Percentiles rank a stretch among this genome's conserved stretches.
These are phyloP conservation scores for Agriopis leucophaearia DNA, from an alignment of 2,888 invertebrate species.

Conservation along the genomic window DNA sequence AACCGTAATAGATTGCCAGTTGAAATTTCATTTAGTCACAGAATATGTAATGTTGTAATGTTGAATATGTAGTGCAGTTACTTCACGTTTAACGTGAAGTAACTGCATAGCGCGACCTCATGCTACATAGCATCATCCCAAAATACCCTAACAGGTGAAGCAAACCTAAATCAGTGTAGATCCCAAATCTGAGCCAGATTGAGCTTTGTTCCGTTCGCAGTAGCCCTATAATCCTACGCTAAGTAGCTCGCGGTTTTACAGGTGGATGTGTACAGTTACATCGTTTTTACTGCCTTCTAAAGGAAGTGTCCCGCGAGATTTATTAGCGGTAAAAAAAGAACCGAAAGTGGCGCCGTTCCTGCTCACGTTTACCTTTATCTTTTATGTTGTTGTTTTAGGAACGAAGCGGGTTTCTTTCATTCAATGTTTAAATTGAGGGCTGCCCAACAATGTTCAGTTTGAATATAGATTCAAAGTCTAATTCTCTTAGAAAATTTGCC, in stretches of 20 bases:
- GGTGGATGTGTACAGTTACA: slow-evolving; percentile 21
- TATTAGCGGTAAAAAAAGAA: slow-evolving; percentile 32
- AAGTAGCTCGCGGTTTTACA: slow-evolving; percentile 30
- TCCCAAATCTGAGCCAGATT: neutral
- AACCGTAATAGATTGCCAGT: too few relatives aligned
- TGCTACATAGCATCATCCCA: neutral
- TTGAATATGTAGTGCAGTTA: too few relatives aligned
- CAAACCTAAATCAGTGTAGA: neutral
- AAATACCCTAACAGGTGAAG: neutral
- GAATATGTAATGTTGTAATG: too few relatives aligned
- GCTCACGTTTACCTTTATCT: slow-evolving; percentile 19
- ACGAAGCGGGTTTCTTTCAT: neutral
- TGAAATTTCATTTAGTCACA: too few relatives aligned
- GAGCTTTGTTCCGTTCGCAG: slow-evolving; percentile 13
- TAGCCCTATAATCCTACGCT: slow-evolving; percentile 9
- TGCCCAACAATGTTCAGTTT: too few relatives aligned
- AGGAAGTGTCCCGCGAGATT: slow-evolving; percentile 40
- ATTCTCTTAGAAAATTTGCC: too few relatives aligned
- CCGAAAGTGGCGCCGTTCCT: slow-evolving; percentile 19
- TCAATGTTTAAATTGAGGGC: neutral
- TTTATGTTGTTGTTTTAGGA: slow-evolving; percentile 31
- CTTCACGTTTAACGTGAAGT: neutral
- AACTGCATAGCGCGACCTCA: neutral
- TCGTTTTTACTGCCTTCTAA: slow-evolving; percentile 31
- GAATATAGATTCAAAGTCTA: too few relatives aligned